These are phyloP conservation scores for Synergus gifuensis DNA, from an alignment of 2,888 invertebrate species.

Conservation along the genomic window DNA sequence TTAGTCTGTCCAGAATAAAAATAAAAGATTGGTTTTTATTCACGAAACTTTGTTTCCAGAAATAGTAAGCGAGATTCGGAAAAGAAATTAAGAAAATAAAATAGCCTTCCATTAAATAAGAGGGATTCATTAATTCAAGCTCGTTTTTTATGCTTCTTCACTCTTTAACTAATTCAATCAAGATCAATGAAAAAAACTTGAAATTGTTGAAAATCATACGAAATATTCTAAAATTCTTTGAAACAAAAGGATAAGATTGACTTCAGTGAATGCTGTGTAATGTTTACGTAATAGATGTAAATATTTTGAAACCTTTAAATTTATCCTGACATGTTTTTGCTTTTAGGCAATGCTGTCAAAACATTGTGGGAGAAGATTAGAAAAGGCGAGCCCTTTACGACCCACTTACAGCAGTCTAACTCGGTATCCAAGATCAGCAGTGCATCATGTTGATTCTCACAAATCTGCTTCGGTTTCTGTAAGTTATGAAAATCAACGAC, in stretches of 20 bases:
- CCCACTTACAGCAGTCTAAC: slow-evolving; percentile 73
- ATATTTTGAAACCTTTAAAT: too few relatives aligned
- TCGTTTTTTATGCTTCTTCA: too few relatives aligned
- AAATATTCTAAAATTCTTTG: too few relatives aligned
- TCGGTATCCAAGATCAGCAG: slow-evolving; percentile 62
- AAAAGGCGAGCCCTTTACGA: slow-evolving; percentile 60
- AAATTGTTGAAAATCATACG: too few relatives aligned
- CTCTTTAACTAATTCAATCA: too few relatives aligned
- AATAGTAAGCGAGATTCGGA: background rate
- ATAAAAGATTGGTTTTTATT: background rate
- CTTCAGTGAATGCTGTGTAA: too few relatives aligned
- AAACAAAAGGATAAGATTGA: too few relatives aligned
- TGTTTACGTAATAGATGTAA: too few relatives aligned
- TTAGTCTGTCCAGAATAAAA: background rate
- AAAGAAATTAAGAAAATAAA: background rate
- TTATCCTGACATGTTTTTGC: background rate
- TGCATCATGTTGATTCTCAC: slow-evolving; percentile 60
- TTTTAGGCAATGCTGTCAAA: slow-evolving; percentile 76
- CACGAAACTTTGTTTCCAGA: background rate
- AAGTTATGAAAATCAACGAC: slow-evolving; percentile 67
- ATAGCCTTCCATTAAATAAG: background rate
- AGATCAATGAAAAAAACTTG: too few relatives aligned
- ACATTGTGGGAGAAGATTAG: slow-evolving; percentile 71
- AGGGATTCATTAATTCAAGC: too few relatives aligned
- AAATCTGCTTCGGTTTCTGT: slow-evolving; percentile 67